Base-by-base conservation (phyloP, 2,797 vertebrate genomes). In the Manis crassicaudata region DNA sequence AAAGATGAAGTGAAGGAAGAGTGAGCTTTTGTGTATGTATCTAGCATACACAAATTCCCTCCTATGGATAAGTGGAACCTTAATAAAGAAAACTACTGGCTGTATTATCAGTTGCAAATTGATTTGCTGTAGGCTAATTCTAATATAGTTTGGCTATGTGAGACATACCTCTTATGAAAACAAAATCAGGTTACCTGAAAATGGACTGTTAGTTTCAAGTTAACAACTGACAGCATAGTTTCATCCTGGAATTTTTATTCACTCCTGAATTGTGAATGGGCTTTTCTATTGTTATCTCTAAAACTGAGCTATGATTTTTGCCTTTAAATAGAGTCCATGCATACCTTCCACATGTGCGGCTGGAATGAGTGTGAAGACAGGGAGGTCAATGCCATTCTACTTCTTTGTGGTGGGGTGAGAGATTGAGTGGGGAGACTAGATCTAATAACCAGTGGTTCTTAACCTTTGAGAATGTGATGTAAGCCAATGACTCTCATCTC, bases 121-220 rank as follows among this genome's bases (percentile, higher is more conserved):
- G 80, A 83, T 82, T 96, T 93, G 73, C 23, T 35, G 18, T 82
- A 62, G 70, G 75, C 58, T 93, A 29, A 82, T 93, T 92, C 56
- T 86, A 73, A 86, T 56, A 62, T 54, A 62, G 58, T 81, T 90
- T 93, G 73, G 62, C 10, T 46, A 7, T 37, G n/a, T 86, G 83
- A 81, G 13, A 43, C 27, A 16, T 58, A 62, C 50, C 29, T 80
- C 85, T 80, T 83, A 79, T 82, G 40, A 77, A 88, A 96, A 79
- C 65, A 81, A 92, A 92, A 88, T 65, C 5, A 29, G 60, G 17
- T 87, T 84, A 52, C 77, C 72, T 65, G 63, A 70, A 75, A 88
- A 72, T 79, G 52, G 72, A 84, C 54, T 29, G 29, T 9, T 37
- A 9, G 58, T 79, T 60, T 92, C 35, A 63, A 76, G 82, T 25